These are phyloP conservation scores for Sisyra nigra DNA, from an alignment of 2,888 invertebrate species.

Conservation along the genomic window DNA sequence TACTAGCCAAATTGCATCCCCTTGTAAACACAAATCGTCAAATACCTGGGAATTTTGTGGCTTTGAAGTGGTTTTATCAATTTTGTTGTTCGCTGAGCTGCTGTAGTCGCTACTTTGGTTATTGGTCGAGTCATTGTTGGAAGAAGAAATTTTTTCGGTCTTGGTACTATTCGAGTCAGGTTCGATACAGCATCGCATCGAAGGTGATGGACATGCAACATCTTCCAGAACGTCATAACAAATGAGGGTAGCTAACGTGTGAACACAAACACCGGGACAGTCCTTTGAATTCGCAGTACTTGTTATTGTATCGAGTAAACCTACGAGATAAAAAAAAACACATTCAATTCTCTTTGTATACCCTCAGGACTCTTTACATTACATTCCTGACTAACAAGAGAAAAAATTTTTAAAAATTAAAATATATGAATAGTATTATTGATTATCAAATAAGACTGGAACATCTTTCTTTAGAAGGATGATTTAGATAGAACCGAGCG, in stretches of 20 bases:
- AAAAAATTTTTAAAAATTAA: too few relatives aligned
- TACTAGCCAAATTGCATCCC: too few relatives aligned
- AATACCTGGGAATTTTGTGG: slow-evolving; percentile 5
- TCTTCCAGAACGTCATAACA: slow-evolving; percentile 75
- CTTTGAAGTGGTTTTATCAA: slow-evolving; percentile 9
- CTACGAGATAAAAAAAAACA: slow-evolving; percentile 28
- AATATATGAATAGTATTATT: too few relatives aligned
- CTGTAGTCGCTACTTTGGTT: not conserved
- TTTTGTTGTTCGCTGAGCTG: too few relatives aligned
- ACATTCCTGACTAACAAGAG: too few relatives aligned
- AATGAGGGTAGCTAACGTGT: slow-evolving; percentile 68
- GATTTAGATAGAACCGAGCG: too few relatives aligned
- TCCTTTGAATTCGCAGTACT: slow-evolving; percentile 71
- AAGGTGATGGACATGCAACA: slow-evolving; percentile 60
- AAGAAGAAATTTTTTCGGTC: slow-evolving; percentile 19
- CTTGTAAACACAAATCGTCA: too few relatives aligned
- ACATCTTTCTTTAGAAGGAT: too few relatives aligned
- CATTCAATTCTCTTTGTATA: slow-evolving; percentile 7
- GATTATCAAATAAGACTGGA: too few relatives aligned
- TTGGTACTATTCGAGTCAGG: slow-evolving; percentile 36
- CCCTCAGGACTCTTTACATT: too few relatives aligned
- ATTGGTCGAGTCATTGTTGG: not conserved
- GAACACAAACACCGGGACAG: slow-evolving; percentile 81
- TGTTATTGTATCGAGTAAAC: slow-evolving; percentile 69
- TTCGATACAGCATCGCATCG: slow-evolving; percentile 75